These are phyloP conservation scores for Amblyraja radiata DNA, from an alignment of 2,797 vertebrate genomes.

Conservation along the genomic window DNA sequence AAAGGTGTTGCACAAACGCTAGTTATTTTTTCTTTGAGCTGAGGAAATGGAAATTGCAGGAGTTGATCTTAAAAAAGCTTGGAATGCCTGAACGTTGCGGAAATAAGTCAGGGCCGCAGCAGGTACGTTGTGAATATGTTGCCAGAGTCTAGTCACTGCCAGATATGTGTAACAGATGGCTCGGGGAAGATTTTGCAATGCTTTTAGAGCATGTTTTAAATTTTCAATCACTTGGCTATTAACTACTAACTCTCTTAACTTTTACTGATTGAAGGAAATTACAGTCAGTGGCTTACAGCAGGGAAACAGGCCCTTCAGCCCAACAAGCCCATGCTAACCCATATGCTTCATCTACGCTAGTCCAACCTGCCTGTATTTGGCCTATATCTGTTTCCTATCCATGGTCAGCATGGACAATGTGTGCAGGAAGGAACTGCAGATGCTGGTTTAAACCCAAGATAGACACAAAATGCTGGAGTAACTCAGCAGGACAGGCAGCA, in stretches of 20 bases:
- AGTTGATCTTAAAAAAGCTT: not conserved
- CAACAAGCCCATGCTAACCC: too few relatives aligned
- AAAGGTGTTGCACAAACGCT: not conserved
- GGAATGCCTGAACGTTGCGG: not conserved
- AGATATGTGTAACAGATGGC: slow-evolving; percentile 17
- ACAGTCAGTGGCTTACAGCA: too few relatives aligned
- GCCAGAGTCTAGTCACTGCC: not conserved
- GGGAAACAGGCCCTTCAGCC: too few relatives aligned
- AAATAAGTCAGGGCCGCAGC: not conserved
- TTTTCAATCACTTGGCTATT: not conserved
- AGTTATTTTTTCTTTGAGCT: not conserved
- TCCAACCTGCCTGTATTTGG: too few relatives aligned
- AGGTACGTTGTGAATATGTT: not conserved
- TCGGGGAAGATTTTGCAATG: not conserved
- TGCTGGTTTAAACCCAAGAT: too few relatives aligned
- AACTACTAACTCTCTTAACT: not conserved
- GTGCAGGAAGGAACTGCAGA: too few relatives aligned
- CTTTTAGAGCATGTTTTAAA: slow-evolving; percentile 11
- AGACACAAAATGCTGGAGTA: too few relatives aligned
- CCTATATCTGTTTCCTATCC: too few relatives aligned
- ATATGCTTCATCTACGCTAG: too few relatives aligned
- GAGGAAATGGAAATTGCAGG: slow-evolving; percentile 28
- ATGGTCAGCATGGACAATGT: too few relatives aligned
- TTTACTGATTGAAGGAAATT: not conserved
- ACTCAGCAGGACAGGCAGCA: too few relatives aligned